Base-by-base conservation (phyloP, 1,140 invertebrate genomes). In the Pseudomyrmex gracilis region DNA sequence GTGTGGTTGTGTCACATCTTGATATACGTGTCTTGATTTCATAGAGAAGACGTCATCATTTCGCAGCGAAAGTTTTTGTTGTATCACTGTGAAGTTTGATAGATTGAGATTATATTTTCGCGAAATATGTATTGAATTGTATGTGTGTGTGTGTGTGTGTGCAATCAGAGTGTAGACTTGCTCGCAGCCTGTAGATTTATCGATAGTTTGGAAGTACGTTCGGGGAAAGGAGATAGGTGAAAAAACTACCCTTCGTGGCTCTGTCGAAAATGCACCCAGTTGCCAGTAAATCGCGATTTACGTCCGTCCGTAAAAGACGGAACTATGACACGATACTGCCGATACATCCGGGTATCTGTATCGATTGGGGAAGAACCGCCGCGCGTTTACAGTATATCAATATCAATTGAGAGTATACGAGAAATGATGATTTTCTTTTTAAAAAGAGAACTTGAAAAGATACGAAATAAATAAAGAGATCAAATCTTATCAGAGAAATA, bases 231-330 rank as follows among this genome's bases (percentile, higher is more conserved):
- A 53, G 43, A 78, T 64, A 34, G 45, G 55, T 70, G 55, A 60
- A 58, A 73, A 70, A 73, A 63, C 43, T 58, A 64, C 68, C 58
- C 58, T 47, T 47, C 55, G 73, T 61, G 67, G 73, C 51, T 83
- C 76, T 85, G 71, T 86, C 82, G 55, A 58, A 71, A 73, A 61
- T 76, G 67, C 82, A 85, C 60, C 57, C 73, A n/a, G 61, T 5
- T 73, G 66, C 84, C 64, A 90, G 86, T 91, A 91, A 91, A 88
- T 85, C 77, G 83, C 89, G 88, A 92, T 92, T 91, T 91, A 91
- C 85, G 85, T 83, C 67, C 66, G 71, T 83, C 66, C 90, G 84
- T 90, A 91, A 87, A 92, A 86, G 87, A 90, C 61, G 84, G 68
- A 86, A 87, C 82, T 88, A 86, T 89, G 89, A 87, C 87, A 74